These are phyloP conservation scores for Lucilia cuprina DNA, from an alignment of 1,140 invertebrate species.

Conservation along the genomic window DNA sequence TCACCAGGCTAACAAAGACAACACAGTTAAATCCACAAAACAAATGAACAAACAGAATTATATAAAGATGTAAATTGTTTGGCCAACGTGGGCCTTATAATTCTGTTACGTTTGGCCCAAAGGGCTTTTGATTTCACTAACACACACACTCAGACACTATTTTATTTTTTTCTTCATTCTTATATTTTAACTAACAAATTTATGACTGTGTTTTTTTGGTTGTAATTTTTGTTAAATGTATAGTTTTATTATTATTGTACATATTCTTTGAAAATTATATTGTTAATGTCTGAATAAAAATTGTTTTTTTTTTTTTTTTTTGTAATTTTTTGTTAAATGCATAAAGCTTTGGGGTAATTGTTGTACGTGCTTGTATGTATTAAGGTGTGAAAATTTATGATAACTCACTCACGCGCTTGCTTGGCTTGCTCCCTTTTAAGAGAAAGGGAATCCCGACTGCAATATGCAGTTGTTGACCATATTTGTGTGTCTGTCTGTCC, in stretches of 20 bases:
- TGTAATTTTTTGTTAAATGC: neutral
- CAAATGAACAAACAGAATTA: neutral
- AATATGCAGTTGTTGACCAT: neutral
- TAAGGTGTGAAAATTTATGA: constrained; percentile 15
- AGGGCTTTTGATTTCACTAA: neutral
- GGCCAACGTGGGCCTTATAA: neutral
- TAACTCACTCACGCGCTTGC: neutral
- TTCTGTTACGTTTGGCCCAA: neutral
- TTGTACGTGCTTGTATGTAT: neutral
- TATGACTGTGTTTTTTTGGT: neutral
- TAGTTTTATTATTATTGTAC: constrained; percentile 1
- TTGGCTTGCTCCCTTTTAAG: neutral
- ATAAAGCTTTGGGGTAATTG: constrained; percentile 4
- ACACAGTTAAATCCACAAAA: neutral
- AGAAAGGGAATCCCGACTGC: neutral
- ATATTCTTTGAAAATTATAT: neutral
- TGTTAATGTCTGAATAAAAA: neutral
- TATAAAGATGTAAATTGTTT: neutral
- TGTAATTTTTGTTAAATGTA: neutral
- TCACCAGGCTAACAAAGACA: constrained; percentile 19
- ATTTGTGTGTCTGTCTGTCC: neutral
- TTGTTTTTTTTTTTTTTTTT: neutral
- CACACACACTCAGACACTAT: neutral
- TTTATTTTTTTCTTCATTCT: neutral
- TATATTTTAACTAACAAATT: neutral